Evolutionary conservation across 2,113 vertebrate species (phyloP).

Genomic region (Sinosuthora webbiana): DNA sequence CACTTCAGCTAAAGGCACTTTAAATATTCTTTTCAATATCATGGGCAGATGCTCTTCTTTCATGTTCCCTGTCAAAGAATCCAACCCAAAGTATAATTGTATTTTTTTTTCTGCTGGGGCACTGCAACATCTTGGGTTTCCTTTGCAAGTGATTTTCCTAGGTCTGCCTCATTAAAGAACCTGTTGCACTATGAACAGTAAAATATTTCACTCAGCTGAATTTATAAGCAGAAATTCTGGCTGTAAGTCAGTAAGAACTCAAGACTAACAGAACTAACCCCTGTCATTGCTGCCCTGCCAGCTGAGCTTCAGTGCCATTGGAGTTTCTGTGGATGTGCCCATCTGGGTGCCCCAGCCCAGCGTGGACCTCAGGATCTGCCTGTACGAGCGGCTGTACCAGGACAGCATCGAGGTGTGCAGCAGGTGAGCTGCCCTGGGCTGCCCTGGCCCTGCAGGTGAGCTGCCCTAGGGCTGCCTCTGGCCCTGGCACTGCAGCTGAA

Average conservation of each 20-base stretch:
- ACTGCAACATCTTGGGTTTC: not conserved
- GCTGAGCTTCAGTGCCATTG: conserved; percentile 71
- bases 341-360: conserved; percentile 80
- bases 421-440: conserved; percentile 67
- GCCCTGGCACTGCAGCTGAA: not conserved
- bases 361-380: conserved; percentile 89
- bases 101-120: not conserved
- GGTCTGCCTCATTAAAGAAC: not conserved
- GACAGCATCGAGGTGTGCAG: conserved; percentile 78
- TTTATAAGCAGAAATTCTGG: not conserved
- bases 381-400: conserved; percentile 86
- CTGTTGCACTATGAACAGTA: not conserved
- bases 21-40: not conserved
- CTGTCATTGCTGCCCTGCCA: not conserved
- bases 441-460: not conserved
- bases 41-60: not conserved
- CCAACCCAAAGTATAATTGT: not conserved
- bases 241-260: not conserved
- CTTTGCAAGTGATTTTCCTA: not conserved
- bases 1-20: not conserved
- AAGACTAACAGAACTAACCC: not conserved
- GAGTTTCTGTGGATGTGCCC: conserved; percentile 74
- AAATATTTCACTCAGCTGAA: not conserved
- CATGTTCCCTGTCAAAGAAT: not conserved
- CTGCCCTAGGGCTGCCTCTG: not conserved